These are phyloP conservation scores for Meriones psammophilus DNA, from an alignment of 2,797 vertebrate genomes.

Conservation along the genomic window DNA sequence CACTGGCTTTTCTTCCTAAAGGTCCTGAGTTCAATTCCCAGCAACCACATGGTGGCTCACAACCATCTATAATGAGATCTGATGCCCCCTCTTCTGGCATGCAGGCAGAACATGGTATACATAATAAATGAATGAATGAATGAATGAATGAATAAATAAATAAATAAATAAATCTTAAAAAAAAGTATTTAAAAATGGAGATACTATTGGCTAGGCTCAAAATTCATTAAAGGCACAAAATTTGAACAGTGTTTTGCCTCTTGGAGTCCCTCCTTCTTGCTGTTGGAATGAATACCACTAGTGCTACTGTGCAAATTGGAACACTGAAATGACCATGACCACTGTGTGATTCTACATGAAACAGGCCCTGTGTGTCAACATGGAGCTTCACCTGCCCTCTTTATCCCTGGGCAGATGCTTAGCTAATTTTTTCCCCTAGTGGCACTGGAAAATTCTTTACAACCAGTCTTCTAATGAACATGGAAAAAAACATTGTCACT, in stretches of 20 bases:
- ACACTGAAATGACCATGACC: conserved; percentile 62
- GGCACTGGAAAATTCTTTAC: background rate
- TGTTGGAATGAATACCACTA: too few species aligned
- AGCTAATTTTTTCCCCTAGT: background rate
- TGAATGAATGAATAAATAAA: too few species aligned
- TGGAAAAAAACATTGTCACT: background rate
- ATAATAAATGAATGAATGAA: too few species aligned
- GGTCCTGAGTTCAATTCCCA: too few species aligned
- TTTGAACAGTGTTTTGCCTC: conserved; percentile 24
- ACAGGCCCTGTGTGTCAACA: conserved; percentile 29
- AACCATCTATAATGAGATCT: too few species aligned
- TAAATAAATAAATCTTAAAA: too few species aligned
- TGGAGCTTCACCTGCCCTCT: background rate
- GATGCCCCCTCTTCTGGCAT: too few species aligned
- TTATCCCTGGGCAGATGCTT: background rate
- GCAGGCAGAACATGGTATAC: too few species aligned
- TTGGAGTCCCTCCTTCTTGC: background rate
- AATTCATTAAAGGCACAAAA: conserved; percentile 25
- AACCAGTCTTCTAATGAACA: background rate
- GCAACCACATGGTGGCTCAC: too few species aligned
- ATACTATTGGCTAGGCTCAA: background rate
- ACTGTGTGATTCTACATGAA: conserved; percentile 64
- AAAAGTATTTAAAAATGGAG: conserved; percentile 22
- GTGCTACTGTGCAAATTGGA: conserved; percentile 40
- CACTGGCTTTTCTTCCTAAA: too few species aligned